phyloP scores from a whole-genome alignment of 2,113 vertebrate genomes.

The Nibea coibor region DNA sequence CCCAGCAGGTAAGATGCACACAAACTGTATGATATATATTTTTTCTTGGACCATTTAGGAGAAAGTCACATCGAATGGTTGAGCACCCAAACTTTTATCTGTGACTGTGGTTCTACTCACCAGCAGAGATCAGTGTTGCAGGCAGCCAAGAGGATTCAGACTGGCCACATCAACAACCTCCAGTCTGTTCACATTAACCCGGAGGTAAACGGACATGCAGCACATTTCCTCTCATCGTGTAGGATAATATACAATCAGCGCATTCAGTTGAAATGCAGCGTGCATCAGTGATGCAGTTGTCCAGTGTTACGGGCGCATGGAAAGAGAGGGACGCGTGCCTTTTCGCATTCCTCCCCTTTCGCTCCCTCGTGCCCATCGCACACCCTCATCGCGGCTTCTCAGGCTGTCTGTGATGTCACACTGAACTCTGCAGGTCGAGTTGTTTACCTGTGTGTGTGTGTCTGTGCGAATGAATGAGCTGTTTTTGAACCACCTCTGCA shows the following conservation, averaged over 20 bases:
- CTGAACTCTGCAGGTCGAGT: slow-evolving; percentile 10
- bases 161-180: slow-evolving; percentile 83
- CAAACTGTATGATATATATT: not conserved
- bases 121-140: slow-evolving; percentile 90
- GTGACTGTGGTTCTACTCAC: slow-evolving; percentile 40
- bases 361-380: not conserved
- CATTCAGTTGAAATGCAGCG: not conserved
- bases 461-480: too few species aligned
- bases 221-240: not conserved
- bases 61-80: not conserved
- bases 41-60: not conserved
- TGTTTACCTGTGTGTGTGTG: not conserved
- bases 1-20: slow-evolving; percentile 85
- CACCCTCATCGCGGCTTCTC: not conserved
- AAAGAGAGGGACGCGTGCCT: not conserved
- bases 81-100: not conserved
- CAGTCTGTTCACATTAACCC: slow-evolving; percentile 86
- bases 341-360: not conserved
- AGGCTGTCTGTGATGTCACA: slow-evolving; percentile 1
- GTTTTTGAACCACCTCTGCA: not conserved
- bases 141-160: slow-evolving; percentile 84
- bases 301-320: not conserved
- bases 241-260: not conserved
- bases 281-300: not conserved
- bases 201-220: slow-evolving; percentile 81